Conservation (phyloP, 2,888 invertebrate species). For the Drosophila ustulata region DNA sequence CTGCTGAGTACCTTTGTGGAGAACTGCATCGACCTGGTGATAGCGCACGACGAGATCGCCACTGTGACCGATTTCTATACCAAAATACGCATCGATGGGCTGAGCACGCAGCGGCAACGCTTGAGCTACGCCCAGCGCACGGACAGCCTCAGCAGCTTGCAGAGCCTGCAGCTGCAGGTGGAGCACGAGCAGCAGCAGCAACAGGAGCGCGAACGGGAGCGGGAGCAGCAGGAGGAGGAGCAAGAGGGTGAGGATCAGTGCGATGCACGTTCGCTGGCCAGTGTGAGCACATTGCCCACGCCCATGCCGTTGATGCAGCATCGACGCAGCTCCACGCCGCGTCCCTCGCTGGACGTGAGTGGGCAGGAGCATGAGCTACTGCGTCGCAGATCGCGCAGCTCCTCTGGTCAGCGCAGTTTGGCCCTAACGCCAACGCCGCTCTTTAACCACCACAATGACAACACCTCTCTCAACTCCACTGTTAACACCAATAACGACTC, state of each 20-base stretch:
- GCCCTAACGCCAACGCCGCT: conserved; percentile 84
- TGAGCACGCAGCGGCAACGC: conserved; percentile 74
- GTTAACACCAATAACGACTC: conserved; percentile 71
- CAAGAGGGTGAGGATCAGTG: conserved; percentile 57
- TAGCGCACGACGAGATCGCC: conserved; percentile 88
- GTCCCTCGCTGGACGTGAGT: conserved; percentile 74
- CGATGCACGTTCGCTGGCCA: conserved; percentile 70
- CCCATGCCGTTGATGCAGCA: conserved; percentile 83
- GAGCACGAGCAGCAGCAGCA: conserved; percentile 64
- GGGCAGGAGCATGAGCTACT: conserved; percentile 67
- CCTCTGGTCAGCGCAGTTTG: conserved; percentile 82
- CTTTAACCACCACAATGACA: conserved; percentile 68
- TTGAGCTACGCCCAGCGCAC: conserved; percentile 82
- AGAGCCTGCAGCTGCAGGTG: conserved; percentile 79
- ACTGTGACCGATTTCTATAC: conserved; percentile 85
- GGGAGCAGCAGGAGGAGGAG: conserved; percentile 8
- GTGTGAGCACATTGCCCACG: conserved; percentile 72
- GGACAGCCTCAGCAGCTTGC: conserved; percentile 80
- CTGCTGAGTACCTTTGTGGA: conserved; percentile 84
- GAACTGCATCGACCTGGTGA: conserved; percentile 87
- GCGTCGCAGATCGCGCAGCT: conserved; percentile 71
- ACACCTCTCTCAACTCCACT: conserved; percentile 23
- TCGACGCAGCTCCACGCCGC: conserved; percentile 80
- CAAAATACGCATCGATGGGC: conserved; percentile 83
- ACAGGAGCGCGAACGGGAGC: conserved; percentile 10